Base-by-base conservation (phyloP, 2,888 invertebrate species). In the Muscina levida region DNA sequence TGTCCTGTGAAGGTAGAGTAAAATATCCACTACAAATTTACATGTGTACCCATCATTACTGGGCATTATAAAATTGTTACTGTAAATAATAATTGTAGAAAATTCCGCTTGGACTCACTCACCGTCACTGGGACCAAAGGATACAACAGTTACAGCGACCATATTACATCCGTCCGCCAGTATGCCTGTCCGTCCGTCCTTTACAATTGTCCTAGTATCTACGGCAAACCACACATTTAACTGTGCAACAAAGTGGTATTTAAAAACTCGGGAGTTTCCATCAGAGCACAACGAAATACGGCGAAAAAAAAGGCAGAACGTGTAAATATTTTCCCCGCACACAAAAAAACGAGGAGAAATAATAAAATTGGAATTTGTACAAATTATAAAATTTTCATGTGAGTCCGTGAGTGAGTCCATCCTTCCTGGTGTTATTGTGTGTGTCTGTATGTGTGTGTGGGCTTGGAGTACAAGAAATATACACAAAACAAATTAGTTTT, bases 401-500 rank as follows among this genome's bases (percentile, higher is more conserved):
- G 5, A 19, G 42, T 10, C 10, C 10, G 48, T 48, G 48, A 4
- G 48, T 19, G 48, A 4, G 48, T 19, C 2, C 8, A 19, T 31
- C 31, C 31, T 31, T 31, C 31, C 31, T 3, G 31, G 4, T 8
- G 31, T 31, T 5, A 5, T 31, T 31, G 31, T 5, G 31, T 31
- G n/a, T n/a, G n/a, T n/a, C n/a, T n/a, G n/a, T n/a, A n/a, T 46
- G 46, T 15, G 46, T 15, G 46, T 46, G 46, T 46, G 46, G n/a
- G 15, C 19, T 8, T 19, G 48, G 17, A 19, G 19, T 17, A 48
- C 48, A 19, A 4, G 48, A 19, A 48, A 48, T 48, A 19, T 48
- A 48, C 48, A 48, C 48, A 48, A 48, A 48, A 48, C 48, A 48
- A 48, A 48, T 48, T 48, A 48, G 17, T 48, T 48, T 48, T 48